Evolutionary conservation across 2,113 vertebrate species (phyloP).

Genomic region (Oriolus oriolus): DNA sequence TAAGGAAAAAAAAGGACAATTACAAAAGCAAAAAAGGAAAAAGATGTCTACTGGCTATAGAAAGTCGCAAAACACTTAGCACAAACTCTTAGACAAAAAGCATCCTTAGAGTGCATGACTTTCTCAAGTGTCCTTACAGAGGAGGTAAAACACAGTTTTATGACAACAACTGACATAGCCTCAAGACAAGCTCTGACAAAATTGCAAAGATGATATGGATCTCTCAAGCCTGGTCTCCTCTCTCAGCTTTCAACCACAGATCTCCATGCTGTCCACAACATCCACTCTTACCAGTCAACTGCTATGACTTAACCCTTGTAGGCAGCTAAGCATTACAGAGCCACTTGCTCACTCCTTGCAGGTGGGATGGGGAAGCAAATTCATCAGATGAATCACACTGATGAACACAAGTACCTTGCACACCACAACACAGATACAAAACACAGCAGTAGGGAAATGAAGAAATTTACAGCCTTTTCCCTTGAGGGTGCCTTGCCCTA

Average conservation of each 20-base stretch:
- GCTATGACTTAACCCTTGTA: not conserved
- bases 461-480: not conserved
- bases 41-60: not conserved
- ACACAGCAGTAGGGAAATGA: not conserved
- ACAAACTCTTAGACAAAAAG: not conserved
- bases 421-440: not conserved
- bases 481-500: not conserved
- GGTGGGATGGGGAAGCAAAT: not conserved
- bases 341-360: not conserved
- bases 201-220: not conserved
- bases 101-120: not conserved
- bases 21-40: not conserved
- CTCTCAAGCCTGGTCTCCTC: not conserved
- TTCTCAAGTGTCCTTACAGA: not conserved
- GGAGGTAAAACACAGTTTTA: not conserved
- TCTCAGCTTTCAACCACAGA: not conserved
- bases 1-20: not conserved
- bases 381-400: not conserved
- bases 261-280: not conserved
- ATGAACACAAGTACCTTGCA: not conserved
- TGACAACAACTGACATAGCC: accelerated
- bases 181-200: not conserved
- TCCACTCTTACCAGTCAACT: not conserved
- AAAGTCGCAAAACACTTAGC: not conserved
- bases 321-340: not conserved